Evolutionary conservation across 2,888 invertebrate genomes (phyloP), one percentile per base, ranked within the genome.

Genomic region (Lymantria monacha): DNA sequence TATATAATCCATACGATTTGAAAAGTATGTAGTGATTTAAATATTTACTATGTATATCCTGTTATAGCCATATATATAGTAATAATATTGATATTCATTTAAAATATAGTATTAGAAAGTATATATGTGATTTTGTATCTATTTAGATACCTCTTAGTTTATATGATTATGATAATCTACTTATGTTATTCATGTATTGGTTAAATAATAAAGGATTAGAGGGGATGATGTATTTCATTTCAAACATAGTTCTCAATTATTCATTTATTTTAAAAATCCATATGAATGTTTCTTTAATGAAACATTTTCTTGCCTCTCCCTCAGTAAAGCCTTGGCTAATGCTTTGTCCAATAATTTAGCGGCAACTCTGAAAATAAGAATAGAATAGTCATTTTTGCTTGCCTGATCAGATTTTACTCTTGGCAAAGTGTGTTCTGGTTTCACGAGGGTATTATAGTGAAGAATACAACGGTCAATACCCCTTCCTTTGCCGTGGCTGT

Each of bases 321-420:
- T 83, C 60, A 93, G 77, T 3, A 97, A 83, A 14, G 94, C 93
- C 63, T 92, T 88, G 49, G 93, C 92, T 15, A 97, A 83, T 22
- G 94, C 93, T 66, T 92, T 86, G 75, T 97, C 95, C 7, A 97
- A 85, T 48, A 92, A 91, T 61, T 93, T 89, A 0, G 95, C 96
- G 51, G 90, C 90, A 30, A 79, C 72, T 59, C 91, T 91, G 81
- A 54, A 81, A 85, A 59, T 1, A 42, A 30, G 11, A 10, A 46
- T n/a, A n/a, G n/a, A n/a, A n/a, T n/a, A 40, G 14, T 7, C 42
- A 44, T 42, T 30, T 40, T 15, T 41, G 15, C 15, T 40, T 40
- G n/a, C 7, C 22, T 22, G 5, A 22, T 22, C 22, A 22, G 2
- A 22, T 22, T 22, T 22, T 22, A 22, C 22, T 22, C 2, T n/a